phyloP scores from a whole-genome alignment of 2,113 vertebrate genomes.

The Chaetodon auriga region DNA sequence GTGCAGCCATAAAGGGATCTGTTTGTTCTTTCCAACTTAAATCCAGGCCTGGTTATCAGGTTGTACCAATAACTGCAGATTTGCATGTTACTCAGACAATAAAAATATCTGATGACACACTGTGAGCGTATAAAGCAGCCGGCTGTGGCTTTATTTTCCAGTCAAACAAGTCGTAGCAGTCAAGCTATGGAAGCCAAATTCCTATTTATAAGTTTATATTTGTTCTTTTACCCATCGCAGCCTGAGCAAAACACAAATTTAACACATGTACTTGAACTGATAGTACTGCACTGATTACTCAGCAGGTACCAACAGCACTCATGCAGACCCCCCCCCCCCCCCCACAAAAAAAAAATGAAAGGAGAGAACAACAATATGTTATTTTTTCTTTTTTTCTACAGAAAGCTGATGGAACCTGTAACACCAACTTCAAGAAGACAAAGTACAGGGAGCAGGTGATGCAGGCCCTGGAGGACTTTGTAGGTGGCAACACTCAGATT shows the following conservation, averaged over 20 bases:
- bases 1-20: constrained; percentile 3
- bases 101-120: constrained; percentile 14
- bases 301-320: background rate
- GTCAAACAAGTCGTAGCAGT: background rate
- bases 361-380: background rate
- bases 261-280: background rate
- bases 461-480: constrained; percentile 88
- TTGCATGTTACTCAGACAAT: constrained; percentile 31
- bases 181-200: background rate
- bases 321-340: background rate
- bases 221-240: background rate
- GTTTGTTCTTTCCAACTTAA: constrained; percentile 44
- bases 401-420: constrained; percentile 91
- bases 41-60: constrained; percentile 25
- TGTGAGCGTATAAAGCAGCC: background rate
- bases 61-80: constrained; percentile 14
- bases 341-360: background rate
- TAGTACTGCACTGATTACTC: background rate
- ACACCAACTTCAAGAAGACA: constrained; percentile 93
- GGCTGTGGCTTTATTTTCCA: constrained; percentile 13
- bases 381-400: constrained; percentile 54
- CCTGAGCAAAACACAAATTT: background rate
- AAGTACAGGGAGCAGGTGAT: constrained; percentile 88
- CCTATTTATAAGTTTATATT: background rate
- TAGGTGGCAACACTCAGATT: constrained; percentile 83